Percentiles rank a stretch among this genome's conserved stretches.
phyloP scores from a whole-genome alignment of 2,888 invertebrate species.

The Polylopha cassiicola region DNA sequence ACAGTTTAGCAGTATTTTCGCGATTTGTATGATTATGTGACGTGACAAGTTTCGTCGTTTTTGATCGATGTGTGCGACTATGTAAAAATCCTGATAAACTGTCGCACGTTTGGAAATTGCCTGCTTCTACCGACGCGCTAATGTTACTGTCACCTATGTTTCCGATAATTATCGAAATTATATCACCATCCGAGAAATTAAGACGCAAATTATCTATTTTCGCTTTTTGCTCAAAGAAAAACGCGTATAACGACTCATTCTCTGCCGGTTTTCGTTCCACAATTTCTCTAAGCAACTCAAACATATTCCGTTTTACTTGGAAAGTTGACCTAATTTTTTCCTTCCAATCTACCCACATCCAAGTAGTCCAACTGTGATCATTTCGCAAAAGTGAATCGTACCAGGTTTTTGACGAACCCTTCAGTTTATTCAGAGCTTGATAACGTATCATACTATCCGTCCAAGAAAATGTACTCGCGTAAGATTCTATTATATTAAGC shows the following conservation, averaged over 20 bases:
- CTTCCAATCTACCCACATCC: conserved; percentile 1
- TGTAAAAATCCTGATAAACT: conserved; percentile 4
- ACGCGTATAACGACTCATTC: conserved; percentile 27
- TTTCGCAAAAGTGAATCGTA: conserved; percentile 11
- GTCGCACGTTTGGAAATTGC: conserved; percentile 17
- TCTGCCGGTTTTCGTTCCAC: conserved; percentile 20
- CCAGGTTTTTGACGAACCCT: conserved; percentile 10
- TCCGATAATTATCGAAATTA: conserved; percentile 27
- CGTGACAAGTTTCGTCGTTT: not conserved
- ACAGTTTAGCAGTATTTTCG: not conserved
- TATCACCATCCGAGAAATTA: conserved; percentile 23
- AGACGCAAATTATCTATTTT: conserved; percentile 23
- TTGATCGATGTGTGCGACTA: not conserved
- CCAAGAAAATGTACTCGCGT: conserved; percentile 6
- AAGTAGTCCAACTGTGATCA: not conserved
- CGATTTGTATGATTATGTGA: not conserved
- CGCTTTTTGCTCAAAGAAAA: conserved; percentile 27
- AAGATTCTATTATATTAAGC: conserved; percentile 4
- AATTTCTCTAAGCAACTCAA: conserved; percentile 7
- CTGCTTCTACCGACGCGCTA: conserved; percentile 25
- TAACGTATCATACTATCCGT: conserved; percentile 9
- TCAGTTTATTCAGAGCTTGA: conserved; percentile 11
- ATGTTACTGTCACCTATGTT: conserved; percentile 24
- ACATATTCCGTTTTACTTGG: conserved; percentile 16
- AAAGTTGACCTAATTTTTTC: conserved; percentile 11